Conservation (phyloP, 2,888 invertebrate species). For the Norana najaformis region DNA sequence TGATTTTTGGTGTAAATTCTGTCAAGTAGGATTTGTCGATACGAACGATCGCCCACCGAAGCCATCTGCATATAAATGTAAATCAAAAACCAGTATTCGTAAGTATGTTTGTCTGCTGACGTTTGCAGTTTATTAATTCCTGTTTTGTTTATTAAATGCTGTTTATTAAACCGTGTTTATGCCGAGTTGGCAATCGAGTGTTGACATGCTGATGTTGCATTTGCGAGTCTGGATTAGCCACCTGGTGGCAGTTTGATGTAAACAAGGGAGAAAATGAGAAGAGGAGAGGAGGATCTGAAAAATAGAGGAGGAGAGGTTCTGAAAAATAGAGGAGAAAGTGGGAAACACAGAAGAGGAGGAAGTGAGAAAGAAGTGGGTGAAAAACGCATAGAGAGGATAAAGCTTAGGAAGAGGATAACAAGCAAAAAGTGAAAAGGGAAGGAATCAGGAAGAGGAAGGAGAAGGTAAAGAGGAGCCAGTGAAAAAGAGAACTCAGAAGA, state of each 20-base stretch:
- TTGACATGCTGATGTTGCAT: neutral
- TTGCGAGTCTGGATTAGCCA: neutral
- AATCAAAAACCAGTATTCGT: conserved; percentile 13
- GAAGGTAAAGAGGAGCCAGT: neutral
- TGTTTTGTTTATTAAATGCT: neutral
- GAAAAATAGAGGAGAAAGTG: neutral
- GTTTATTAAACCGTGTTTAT: neutral
- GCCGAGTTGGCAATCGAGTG: neutral
- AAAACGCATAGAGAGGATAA: no score
- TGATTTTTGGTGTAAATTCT: neutral
- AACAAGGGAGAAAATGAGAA: no score
- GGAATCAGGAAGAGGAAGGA: neutral
- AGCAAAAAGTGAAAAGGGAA: no score
- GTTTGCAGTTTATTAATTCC: neutral
- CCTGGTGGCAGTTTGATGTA: neutral
- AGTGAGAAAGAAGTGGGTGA: neutral
- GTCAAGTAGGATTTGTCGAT: neutral
- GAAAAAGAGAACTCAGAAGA: neutral
- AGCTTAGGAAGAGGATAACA: neutral
- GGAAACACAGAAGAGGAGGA: neutral
- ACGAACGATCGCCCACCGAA: neutral
- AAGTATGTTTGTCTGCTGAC: neutral
- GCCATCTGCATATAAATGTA: neutral
- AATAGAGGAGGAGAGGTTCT: neutral
- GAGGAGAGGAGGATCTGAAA: neutral